These are phyloP conservation scores for Automeris io DNA, from an alignment of 2,888 invertebrate genomes.

Conservation along the genomic window DNA sequence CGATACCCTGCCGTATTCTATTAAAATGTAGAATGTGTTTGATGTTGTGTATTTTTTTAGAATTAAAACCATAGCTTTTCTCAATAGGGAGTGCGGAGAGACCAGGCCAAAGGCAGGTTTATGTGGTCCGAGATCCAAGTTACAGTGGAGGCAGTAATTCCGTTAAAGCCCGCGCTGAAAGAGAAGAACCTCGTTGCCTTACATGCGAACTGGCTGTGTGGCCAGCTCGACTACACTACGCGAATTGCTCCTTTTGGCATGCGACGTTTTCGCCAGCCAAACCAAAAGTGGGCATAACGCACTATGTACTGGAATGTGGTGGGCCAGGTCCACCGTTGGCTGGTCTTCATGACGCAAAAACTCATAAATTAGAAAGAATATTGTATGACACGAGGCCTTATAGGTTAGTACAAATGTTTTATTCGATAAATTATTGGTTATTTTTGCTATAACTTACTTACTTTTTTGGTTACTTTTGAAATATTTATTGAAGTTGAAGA, in stretches of 20 bases:
- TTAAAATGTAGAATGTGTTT: slow-evolving; percentile 10
- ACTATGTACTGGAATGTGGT: slow-evolving; percentile 91
- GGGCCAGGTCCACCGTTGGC: slow-evolving; percentile 95
- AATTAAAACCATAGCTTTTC: slow-evolving; percentile 2
- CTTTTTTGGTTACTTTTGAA: too few species aligned
- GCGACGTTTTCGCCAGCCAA: slow-evolving; percentile 81
- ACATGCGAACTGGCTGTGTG: slow-evolving; percentile 91
- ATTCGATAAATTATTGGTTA: too few species aligned
- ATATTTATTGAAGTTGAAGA: too few species aligned
- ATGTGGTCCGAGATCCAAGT: slow-evolving; percentile 87
- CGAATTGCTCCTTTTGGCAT: slow-evolving; percentile 91
- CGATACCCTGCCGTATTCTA: not conserved
- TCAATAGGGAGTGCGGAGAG: slow-evolving; percentile 85
- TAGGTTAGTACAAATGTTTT: slow-evolving; percentile 49
- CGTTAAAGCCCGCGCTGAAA: slow-evolving; percentile 64
- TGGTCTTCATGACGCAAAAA: slow-evolving; percentile 84
- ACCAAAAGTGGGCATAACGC: slow-evolving; percentile 63
- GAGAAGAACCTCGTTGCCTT: slow-evolving; percentile 88
- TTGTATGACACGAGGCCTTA: slow-evolving; percentile 86
- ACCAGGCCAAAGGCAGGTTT: slow-evolving; percentile 92
- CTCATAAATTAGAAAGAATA: slow-evolving; percentile 85
- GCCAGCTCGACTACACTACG: slow-evolving; percentile 87
- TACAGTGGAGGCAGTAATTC: slow-evolving; percentile 77
- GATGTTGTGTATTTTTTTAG: slow-evolving; percentile 3
- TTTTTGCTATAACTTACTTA: too few species aligned